phyloP scores from a whole-genome alignment of 1,140 invertebrate genomes.

The Andricus grossulariae region DNA sequence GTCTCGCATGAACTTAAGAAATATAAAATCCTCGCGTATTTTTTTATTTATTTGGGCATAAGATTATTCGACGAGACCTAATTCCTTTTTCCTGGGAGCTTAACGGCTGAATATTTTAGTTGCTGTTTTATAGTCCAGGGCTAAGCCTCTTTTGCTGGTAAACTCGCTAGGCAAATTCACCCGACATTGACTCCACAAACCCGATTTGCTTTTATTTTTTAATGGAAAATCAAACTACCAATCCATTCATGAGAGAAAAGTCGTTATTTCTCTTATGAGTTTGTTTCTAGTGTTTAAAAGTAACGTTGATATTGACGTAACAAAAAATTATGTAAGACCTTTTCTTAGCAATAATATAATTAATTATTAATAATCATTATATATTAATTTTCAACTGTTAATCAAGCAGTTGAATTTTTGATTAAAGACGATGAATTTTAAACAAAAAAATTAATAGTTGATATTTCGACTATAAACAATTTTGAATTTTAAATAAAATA shows the following conservation, averaged over 20 bases:
- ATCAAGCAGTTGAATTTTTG: no score
- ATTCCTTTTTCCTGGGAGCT: background rate
- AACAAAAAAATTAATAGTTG: no score
- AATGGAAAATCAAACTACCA: background rate
- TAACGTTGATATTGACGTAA: no score
- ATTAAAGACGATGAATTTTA: no score
- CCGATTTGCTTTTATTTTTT: background rate
- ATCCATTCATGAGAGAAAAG: background rate
- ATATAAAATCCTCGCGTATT: background rate
- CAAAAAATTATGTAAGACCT: no score
- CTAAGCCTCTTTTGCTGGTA: constrained; percentile 5
- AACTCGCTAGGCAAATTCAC: constrained; percentile 20
- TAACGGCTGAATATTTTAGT: constrained; percentile 19
- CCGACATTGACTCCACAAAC: background rate
- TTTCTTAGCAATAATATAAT: no score
- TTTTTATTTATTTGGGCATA: constrained; percentile 28
- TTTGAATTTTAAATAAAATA: no score
- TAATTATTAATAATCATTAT: no score
- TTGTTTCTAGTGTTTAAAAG: no score
- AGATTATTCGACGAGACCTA: background rate
- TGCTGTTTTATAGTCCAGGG: background rate
- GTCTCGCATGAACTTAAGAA: background rate
- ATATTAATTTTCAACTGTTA: no score
- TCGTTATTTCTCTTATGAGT: no score
- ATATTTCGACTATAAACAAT: no score